phyloP scores from a whole-genome alignment of 2,113 vertebrate genomes.

The Pipra filicauda region DNA sequence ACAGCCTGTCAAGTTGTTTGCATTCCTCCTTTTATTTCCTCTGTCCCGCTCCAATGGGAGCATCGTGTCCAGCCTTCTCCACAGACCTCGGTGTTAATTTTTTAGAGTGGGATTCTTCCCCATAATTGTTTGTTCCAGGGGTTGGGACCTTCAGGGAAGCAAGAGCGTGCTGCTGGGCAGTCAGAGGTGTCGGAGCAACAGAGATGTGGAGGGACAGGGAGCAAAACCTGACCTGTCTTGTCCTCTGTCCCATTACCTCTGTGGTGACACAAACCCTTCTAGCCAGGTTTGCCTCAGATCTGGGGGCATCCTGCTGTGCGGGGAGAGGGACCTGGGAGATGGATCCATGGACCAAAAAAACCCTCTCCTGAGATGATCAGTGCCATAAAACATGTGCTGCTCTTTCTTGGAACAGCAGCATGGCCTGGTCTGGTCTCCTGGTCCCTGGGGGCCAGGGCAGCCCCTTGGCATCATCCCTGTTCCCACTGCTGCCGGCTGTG shows the following conservation, averaged over 20 bases:
- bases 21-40: neutral
- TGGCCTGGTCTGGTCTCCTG: neutral
- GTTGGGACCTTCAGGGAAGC: neutral
- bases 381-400: rapidly evolving
- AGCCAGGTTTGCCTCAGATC: neutral
- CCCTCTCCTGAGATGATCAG: neutral
- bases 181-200: rapidly evolving
- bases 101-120: neutral
- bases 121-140: rapidly evolving
- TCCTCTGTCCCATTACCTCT: neutral
- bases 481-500: rapidly evolving
- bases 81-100: rapidly evolving
- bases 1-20: neutral
- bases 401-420: rapidly evolving
- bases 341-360: neutral
- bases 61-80: rapidly evolving
- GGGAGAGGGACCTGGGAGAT: neutral
- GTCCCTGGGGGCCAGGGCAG: neutral
- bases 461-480: neutral
- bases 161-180: rapidly evolving
- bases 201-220: neutral
- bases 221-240: neutral
- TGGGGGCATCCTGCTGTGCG: neutral
- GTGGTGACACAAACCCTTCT: neutral
- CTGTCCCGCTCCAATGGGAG: rapidly evolving